These are phyloP conservation scores for Gymnobelideus leadbeateri DNA, from an alignment of 2,113 vertebrate genomes.

Conservation along the genomic window DNA sequence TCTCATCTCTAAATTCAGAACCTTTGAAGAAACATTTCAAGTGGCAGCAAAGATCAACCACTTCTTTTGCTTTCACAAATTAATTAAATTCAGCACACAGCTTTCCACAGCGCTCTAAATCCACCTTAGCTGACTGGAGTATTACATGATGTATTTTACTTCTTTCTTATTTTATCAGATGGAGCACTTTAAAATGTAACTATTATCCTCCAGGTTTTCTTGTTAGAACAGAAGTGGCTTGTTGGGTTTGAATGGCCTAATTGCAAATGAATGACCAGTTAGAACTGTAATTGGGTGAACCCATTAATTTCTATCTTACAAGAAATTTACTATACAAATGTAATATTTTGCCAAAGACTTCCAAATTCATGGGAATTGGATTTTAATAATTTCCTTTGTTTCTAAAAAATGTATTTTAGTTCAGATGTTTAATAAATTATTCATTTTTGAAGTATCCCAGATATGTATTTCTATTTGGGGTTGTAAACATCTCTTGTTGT, in stretches of 20 bases:
- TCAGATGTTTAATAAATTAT: neutral
- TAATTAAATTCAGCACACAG: conserved; percentile 4
- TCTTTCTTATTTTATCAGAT: conserved; percentile 3
- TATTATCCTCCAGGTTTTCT: neutral
- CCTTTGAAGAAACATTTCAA: neutral
- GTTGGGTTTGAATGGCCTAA: neutral
- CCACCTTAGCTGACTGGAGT: neutral
- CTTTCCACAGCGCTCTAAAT: neutral
- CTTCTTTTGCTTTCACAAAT: neutral
- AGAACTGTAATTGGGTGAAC: conserved; percentile 14
- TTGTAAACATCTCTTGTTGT: neutral
- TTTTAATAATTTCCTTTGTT: conserved; percentile 3
- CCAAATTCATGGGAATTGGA: neutral
- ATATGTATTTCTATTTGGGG: neutral
- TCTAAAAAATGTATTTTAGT: neutral
- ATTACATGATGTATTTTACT: neutral
- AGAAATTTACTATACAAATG: neutral
- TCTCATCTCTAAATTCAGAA: neutral
- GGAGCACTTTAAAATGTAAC: neutral
- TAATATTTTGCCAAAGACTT: neutral
- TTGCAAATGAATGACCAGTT: neutral
- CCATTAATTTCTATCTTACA: neutral
- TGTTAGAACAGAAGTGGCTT: neutral
- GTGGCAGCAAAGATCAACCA: neutral
- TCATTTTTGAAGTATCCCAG: neutral